phyloP scores from a whole-genome alignment of 2,113 vertebrate species.

The Petaurus breviceps region DNA sequence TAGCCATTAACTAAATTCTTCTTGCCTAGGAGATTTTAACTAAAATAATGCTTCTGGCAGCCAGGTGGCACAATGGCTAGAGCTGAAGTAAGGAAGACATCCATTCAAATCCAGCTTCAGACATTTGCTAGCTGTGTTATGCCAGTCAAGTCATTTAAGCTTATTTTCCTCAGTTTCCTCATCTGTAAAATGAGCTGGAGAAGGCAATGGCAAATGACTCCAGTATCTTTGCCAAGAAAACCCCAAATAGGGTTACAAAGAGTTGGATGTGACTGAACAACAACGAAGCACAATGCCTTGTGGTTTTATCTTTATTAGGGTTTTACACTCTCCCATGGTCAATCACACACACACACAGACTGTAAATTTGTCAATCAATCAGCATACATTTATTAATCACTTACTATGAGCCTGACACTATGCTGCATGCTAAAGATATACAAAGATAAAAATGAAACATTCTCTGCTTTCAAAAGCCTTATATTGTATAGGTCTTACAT shows the following conservation, averaged over 20 bases:
- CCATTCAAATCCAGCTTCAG: no score
- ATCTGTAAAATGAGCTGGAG: no score
- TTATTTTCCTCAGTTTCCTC: no score
- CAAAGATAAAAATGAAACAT: neutral
- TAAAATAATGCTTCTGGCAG: neutral
- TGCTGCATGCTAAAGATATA: neutral
- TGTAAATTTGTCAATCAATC: neutral
- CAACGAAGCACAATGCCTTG: neutral
- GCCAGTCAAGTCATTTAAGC: no score
- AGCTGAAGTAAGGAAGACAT: no score
- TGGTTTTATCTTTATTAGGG: neutral
- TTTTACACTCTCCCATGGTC: neutral
- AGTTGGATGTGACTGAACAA: neutral
- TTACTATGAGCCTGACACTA: neutral
- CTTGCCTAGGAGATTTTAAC: neutral
- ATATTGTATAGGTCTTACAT: neutral
- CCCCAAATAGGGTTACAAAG: no score
- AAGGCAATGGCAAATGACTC: no score
- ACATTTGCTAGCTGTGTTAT: no score
- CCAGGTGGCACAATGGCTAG: no score
- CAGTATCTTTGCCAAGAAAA: no score
- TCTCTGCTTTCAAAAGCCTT: neutral
- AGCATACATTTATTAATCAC: neutral
- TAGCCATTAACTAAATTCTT: neutral
- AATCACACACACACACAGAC: neutral